phyloP scores from a whole-genome alignment of 2,797 vertebrate genomes.

The Steatocranus sp. region DNA sequence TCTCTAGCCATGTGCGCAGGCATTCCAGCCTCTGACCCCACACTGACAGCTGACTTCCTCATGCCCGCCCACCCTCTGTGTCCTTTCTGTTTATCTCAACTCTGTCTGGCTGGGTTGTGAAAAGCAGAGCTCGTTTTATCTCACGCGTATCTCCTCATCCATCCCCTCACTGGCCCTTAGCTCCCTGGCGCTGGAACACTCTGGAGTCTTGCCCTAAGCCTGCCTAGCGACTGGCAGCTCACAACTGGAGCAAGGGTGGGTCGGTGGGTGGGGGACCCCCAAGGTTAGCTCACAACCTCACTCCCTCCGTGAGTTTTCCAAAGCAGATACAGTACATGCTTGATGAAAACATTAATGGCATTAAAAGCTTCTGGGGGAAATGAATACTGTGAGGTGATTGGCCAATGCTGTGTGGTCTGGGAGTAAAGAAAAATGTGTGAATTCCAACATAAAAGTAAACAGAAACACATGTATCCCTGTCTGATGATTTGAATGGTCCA shows the following conservation, averaged over 20 bases:
- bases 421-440: conserved; percentile 55
- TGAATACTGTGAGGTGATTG: conserved; percentile 68
- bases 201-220: conserved; percentile 62
- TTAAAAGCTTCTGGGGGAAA: conserved; percentile 38
- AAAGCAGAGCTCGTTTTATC: conserved; percentile 66
- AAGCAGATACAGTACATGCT: conserved; percentile 46
- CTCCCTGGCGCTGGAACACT: conserved; percentile 35
- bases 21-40: conserved; percentile 75
- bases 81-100: conserved; percentile 71
- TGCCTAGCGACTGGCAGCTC: conserved; percentile 55
- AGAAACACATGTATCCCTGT: conserved; percentile 61
- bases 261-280: neutral
- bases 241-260: conserved; percentile 40
- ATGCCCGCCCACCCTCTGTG: conserved; percentile 60
- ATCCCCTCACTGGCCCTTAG: conserved; percentile 29
- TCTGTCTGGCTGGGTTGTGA: conserved; percentile 34
- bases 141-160: conserved; percentile 49
- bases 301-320: conserved; percentile 52
- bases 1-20: conserved; percentile 50
- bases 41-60: conserved; percentile 81
- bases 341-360: conserved; percentile 51
- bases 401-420: conserved; percentile 53
- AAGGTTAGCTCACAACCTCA: conserved; percentile 60
- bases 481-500: conserved; percentile 22
- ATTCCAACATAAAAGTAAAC: conserved; percentile 59